Conservation (phyloP, 2,113 vertebrate species). For the Lutjanus erythropterus region DNA sequence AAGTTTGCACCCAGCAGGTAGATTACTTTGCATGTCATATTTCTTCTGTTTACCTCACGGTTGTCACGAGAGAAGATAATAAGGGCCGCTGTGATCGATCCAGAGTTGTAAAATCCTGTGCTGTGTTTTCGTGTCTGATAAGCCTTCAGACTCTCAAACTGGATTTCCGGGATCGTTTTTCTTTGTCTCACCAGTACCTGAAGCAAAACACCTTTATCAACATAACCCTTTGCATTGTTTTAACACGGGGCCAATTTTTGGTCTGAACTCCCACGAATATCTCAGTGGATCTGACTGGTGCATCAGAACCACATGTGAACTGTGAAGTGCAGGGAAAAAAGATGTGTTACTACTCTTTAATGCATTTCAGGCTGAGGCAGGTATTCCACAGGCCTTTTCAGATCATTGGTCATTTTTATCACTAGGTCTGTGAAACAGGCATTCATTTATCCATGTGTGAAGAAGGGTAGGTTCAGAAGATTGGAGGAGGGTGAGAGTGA, state of each 20-base stretch:
- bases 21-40: not conserved
- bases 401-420: slow-evolving; percentile 22
- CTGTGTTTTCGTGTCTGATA: not conserved
- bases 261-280: not conserved
- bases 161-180: not conserved
- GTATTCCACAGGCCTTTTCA: not conserved
- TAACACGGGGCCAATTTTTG: not conserved
- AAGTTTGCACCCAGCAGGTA: too few species aligned
- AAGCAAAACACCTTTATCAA: not conserved
- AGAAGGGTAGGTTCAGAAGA: not conserved
- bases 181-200: not conserved
- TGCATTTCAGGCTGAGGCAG: not conserved
- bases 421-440: slow-evolving; percentile 12
- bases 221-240: too few species aligned
- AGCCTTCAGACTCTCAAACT: not conserved
- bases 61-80: not conserved
- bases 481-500: too few species aligned
- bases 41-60: not conserved
- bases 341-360: not conserved
- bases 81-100: not conserved
- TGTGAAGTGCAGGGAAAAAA: too few species aligned
- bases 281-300: not conserved
- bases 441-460: slow-evolving; percentile 11
- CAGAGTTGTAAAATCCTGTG: not conserved
- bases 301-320: not conserved